Conservation (phyloP, 2,113 vertebrate species). For the Tychaedon coryphoeus region DNA sequence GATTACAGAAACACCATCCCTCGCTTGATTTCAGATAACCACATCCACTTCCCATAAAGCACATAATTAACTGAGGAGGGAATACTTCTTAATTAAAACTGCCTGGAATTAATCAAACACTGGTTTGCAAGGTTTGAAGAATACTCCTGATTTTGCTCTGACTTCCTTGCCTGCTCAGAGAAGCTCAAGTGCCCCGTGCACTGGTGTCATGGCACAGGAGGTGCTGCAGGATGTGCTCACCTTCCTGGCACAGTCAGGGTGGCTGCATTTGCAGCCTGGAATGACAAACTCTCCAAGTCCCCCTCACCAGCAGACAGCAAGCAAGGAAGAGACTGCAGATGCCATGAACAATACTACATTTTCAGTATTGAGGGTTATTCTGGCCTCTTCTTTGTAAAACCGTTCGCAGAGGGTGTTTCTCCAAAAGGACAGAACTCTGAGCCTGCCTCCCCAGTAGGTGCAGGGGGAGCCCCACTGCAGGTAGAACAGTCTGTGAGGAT, state of each 20-base stretch:
- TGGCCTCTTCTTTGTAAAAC: not conserved
- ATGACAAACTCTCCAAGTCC: rapidly evolving
- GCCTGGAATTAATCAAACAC: not conserved
- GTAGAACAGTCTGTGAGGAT: not conserved
- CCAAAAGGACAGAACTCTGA: not conserved
- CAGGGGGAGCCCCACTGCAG: not conserved
- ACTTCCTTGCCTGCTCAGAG: not conserved
- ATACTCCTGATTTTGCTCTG: not conserved
- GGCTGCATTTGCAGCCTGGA: not conserved
- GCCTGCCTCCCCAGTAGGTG: not conserved
- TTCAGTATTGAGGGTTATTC: not conserved
- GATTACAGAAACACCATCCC: not conserved
- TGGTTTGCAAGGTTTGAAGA: not conserved
- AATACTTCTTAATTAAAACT: constrained; percentile 12
- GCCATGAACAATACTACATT: not conserved
- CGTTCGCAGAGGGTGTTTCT: not conserved
- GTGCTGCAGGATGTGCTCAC: not conserved
- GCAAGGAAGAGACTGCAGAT: not conserved
- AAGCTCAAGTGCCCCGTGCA: not conserved
- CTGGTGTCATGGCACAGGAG: not conserved
- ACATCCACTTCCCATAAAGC: constrained; percentile 7
- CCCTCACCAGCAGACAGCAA: not conserved
- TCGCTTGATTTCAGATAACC: not conserved
- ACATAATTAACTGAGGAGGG: not conserved
- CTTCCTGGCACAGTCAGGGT: not conserved